Conservation (phyloP, 2,797 vertebrate species). For the Ctenochaetus hawaiiensis region DNA sequence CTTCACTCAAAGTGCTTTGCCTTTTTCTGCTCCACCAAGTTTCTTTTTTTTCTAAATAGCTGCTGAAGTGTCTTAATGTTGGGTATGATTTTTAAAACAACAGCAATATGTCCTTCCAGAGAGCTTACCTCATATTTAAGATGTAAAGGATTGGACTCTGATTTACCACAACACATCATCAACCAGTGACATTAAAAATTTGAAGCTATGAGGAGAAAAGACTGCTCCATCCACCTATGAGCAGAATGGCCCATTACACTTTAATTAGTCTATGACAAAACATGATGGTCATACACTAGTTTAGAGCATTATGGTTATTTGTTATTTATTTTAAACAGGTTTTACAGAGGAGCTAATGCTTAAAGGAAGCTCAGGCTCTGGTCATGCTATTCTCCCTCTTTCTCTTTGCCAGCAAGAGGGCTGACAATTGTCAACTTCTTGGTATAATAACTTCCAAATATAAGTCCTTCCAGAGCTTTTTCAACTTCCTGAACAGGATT, state of each 20-base stretch:
- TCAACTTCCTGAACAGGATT: not conserved
- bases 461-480: not conserved
- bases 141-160: not conserved
- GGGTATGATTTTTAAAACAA: not conserved
- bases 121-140: not conserved
- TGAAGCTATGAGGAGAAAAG: slow-evolving; percentile 31
- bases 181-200: slow-evolving; percentile 31
- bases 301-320: slow-evolving; percentile 18
- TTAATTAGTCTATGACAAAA: slow-evolving; percentile 26
- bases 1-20: no score
- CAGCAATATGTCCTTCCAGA: not conserved
- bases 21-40: no score
- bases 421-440: slow-evolving; percentile 14
- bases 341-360: slow-evolving; percentile 84
- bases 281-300: slow-evolving; percentile 52
- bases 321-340: slow-evolving; percentile 57
- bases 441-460: not conserved
- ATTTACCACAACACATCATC: not conserved
- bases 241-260: slow-evolving; percentile 1
- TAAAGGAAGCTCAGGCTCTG: slow-evolving; percentile 88
- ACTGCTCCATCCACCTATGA: slow-evolving; percentile 32
- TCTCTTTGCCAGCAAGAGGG: slow-evolving; percentile 64
- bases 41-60: not conserved
- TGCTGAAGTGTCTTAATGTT: not conserved
- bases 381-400: slow-evolving; percentile 44